Conservation (phyloP, 2,113 vertebrate genomes). For the Gallinago undulata region DNA sequence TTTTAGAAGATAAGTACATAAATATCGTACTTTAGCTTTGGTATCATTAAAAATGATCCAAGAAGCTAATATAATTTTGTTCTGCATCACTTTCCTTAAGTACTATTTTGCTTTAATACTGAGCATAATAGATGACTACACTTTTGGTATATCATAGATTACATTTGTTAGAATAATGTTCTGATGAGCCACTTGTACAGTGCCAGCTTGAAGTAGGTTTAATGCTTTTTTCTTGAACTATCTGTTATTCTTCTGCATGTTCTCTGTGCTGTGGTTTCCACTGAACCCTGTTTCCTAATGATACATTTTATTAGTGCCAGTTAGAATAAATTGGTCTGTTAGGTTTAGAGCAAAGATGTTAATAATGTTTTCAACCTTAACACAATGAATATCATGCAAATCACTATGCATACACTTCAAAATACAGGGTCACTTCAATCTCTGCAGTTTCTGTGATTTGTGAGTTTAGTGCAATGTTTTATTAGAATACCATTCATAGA, state of each 20-base stretch:
- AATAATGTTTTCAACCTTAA: conserved; percentile 48
- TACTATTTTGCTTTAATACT: conserved; percentile 35
- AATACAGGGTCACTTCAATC: not conserved
- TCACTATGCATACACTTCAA: not conserved
- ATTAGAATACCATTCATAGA: not conserved
- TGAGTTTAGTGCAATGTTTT: not conserved
- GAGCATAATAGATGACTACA: conserved; percentile 8
- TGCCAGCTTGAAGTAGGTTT: not conserved
- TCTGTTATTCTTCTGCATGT: not conserved
- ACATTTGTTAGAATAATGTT: conserved; percentile 27
- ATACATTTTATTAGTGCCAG: conserved; percentile 34
- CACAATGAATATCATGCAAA: conserved; percentile 14
- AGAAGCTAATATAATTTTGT: conserved; percentile 24
- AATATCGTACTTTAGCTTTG: not conserved
- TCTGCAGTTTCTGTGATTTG: not conserved
- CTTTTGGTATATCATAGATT: not conserved
- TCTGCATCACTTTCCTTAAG: conserved; percentile 24
- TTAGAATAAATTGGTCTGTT: conserved; percentile 54
- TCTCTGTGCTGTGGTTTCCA: conserved; percentile 8
- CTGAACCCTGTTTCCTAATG: conserved; percentile 38
- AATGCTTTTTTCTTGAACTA: conserved; percentile 29
- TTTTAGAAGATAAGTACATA: conserved; percentile 24
- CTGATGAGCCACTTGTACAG: conserved; percentile 22
- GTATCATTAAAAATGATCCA: conserved; percentile 5
- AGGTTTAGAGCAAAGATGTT: conserved; percentile 40